These are phyloP conservation scores for Epinotia ramella DNA, from an alignment of 2,888 invertebrate species.

Conservation along the genomic window DNA sequence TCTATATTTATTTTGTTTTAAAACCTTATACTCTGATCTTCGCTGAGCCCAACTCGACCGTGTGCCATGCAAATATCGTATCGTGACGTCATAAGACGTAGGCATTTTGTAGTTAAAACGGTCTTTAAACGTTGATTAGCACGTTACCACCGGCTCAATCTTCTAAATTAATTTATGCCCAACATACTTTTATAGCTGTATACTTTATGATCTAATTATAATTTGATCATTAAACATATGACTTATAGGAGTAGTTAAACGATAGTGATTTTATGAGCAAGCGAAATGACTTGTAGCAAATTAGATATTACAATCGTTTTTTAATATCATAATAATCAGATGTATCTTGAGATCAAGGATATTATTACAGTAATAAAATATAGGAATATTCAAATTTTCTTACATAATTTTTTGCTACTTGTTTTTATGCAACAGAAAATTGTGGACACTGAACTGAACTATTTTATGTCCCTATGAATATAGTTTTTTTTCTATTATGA, in stretches of 20 bases:
- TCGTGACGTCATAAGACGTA: too few species aligned
- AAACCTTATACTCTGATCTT: too few species aligned
- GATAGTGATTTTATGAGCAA: conserved; percentile 9
- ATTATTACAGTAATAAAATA: not conserved
- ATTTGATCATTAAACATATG: conserved; percentile 23
- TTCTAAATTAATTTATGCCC: conserved; percentile 31
- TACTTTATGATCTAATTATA: conserved; percentile 29
- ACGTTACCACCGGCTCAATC: conserved; percentile 13
- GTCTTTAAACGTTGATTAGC: not conserved
- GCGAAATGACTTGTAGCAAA: conserved; percentile 16
- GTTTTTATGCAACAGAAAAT: not conserved
- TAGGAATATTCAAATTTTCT: not conserved
- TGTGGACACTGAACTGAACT: too few species aligned
- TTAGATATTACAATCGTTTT: conserved; percentile 4
- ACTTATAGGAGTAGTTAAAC: conserved; percentile 12
- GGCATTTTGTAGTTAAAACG: too few species aligned
- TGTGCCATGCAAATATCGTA: too few species aligned
- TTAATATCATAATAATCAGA: not conserved
- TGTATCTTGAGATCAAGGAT: not conserved
- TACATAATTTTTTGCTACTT: not conserved
- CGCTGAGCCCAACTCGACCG: too few species aligned
- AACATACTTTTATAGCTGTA: conserved; percentile 18
- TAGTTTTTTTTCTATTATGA: too few species aligned
- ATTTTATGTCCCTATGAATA: too few species aligned
- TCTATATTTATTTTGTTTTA: too few species aligned